Base-by-base conservation (phyloP, 2,797 vertebrate genomes). In the Sebastes diploproa region DNA sequence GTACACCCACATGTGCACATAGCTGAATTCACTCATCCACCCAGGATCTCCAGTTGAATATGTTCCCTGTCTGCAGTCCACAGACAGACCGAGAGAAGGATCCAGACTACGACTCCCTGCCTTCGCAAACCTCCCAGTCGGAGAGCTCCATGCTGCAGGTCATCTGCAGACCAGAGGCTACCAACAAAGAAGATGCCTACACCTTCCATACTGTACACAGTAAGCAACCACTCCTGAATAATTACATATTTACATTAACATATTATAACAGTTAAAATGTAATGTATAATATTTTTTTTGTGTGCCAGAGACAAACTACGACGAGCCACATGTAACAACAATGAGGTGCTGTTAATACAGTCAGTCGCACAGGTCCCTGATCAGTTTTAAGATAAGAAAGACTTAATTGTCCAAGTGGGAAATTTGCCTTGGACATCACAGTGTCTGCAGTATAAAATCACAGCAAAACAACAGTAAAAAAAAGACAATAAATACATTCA, bases 101-200 rank as follows among this genome's bases (percentile, higher is more conserved):
- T 81, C 95, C 96, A 2, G 96, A 96, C 83, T 96, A 96, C 2
- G 96, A 96, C 78, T 96, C 96, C 9, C 89, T 96, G 58, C 96
- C 96, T 10, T 98, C 97, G 22, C 96, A 96, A 79, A 96, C 96
- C 1, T 99, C 98, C 71, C 98, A 98, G 82, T 98, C 98, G 61
- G 98, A 99, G 86, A 98, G 97, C 88, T 99, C 98, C 66, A 97
- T 99, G 95, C 92, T 99, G 91, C 98, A 99, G 96, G 97, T 99
- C 89, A 97, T 99, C 95, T 99, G 97, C 85, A 96, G 97, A 91
- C 97, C 98, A 16, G 98, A 99, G 77, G 97, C 97, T 0, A 98
- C 97, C 42, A 96, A 90, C 84, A 96, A 96, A 89, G 96, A 96
- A 83, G 96, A 96, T 2, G 96, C 93, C 7, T 96, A 96, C 81